Conservation (phyloP, 1,140 invertebrate genomes). For the Papilio xuthus region DNA sequence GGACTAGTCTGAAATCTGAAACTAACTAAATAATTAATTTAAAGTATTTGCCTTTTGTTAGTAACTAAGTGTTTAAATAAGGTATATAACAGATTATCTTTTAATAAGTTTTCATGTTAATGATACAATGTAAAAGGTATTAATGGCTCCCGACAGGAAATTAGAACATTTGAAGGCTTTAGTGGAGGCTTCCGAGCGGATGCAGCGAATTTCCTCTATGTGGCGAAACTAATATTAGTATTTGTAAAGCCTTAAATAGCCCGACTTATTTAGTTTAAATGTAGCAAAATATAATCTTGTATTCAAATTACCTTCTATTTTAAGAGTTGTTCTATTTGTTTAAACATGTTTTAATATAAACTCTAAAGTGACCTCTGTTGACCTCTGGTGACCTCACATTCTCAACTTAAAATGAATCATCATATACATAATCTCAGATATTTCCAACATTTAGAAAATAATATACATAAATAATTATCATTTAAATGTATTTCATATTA, state of each 20-base stretch:
- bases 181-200: constrained; percentile 8
- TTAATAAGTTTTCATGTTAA: neutral
- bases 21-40: no score
- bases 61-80: neutral
- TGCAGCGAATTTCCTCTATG: constrained; percentile 2
- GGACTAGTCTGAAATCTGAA: no score
- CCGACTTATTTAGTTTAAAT: neutral
- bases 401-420: neutral
- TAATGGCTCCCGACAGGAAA: neutral
- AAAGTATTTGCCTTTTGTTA: no score
- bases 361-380: neutral
- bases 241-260: neutral
- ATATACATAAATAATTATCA: no score
- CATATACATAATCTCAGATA: neutral
- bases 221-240: constrained; percentile 1
- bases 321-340: neutral
- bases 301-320: neutral
- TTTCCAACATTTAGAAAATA: no score
- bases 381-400: neutral
- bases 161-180: constrained; percentile 17
- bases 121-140: neutral
- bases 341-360: neutral
- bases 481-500: no score
- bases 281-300: neutral
- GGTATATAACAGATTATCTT: neutral